Conservation (phyloP, 2,797 vertebrate genomes). For the Nyctalus aviator region DNA sequence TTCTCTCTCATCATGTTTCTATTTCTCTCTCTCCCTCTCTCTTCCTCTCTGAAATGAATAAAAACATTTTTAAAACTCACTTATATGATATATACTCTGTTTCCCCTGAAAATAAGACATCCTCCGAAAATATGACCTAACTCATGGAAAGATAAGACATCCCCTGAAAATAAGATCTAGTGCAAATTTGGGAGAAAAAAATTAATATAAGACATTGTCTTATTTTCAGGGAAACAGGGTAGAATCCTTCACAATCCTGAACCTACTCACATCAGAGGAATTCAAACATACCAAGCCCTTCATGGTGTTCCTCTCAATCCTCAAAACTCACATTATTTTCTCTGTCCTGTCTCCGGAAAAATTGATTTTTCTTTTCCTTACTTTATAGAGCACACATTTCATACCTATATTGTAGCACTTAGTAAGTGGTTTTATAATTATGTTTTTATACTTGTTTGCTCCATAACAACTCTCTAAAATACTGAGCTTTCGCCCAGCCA, state of each 20-base stretch:
- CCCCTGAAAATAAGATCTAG: too few species aligned
- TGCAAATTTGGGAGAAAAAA: too few species aligned
- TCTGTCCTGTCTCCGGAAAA: neutral
- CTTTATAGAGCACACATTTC: neutral
- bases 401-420: neutral
- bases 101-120: too few species aligned
- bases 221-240: too few species aligned
- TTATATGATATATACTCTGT: neutral
- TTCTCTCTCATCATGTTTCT: neutral
- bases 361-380: conserved; percentile 8
- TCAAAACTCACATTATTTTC: neutral
- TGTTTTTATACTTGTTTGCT: neutral
- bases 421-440: neutral
- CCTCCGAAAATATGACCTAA: too few species aligned
- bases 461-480: neutral
- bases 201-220: too few species aligned
- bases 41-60: neutral
- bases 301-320: neutral
- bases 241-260: neutral
- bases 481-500: neutral
- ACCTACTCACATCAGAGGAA: neutral
- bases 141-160: too few species aligned
- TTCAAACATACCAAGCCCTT: neutral
- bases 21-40: neutral
- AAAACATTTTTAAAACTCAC: neutral